Percentiles rank a stretch among this genome's conserved stretches.
phyloP scores from a whole-genome alignment of 2,113 vertebrate genomes.

The Trogon melanurus region DNA sequence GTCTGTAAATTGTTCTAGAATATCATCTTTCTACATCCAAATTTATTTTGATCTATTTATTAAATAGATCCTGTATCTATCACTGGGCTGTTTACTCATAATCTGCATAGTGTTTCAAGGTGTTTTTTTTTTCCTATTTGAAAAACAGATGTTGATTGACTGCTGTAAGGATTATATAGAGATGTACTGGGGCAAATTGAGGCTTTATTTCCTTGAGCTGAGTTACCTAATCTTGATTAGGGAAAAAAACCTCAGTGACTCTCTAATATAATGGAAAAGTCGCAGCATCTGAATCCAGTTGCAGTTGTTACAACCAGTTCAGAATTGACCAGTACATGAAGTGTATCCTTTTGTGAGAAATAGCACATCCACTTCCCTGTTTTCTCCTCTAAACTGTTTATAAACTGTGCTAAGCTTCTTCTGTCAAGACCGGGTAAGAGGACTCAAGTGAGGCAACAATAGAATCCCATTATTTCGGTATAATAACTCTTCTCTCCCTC shows the following conservation, averaged over 20 bases:
- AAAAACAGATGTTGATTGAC: neutral
- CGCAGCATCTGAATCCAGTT: neutral
- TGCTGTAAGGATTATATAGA: neutral
- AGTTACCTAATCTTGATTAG: neutral
- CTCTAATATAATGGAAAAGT: neutral
- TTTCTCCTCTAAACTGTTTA: slow-evolving; percentile 6
- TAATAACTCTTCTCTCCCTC: slow-evolving; percentile 21
- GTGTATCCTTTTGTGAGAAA: neutral
- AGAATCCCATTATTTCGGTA: slow-evolving; percentile 23
- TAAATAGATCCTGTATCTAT: neutral
- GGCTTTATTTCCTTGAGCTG: neutral
- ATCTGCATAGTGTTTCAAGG: neutral
- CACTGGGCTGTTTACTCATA: neutral
- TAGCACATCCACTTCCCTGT: neutral
- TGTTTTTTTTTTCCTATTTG: neutral
- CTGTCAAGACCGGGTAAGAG: slow-evolving; percentile 11
- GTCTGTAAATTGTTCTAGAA: neutral
- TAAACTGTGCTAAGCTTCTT: slow-evolving; percentile 7
- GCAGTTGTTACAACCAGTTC: neutral
- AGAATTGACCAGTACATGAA: neutral
- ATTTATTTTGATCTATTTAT: neutral
- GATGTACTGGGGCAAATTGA: neutral
- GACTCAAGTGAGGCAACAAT: neutral
- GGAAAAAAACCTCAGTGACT: neutral
- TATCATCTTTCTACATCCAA: neutral